phyloP scores from a whole-genome alignment of 1,140 invertebrate genomes.

The Drosophila erecta region DNA sequence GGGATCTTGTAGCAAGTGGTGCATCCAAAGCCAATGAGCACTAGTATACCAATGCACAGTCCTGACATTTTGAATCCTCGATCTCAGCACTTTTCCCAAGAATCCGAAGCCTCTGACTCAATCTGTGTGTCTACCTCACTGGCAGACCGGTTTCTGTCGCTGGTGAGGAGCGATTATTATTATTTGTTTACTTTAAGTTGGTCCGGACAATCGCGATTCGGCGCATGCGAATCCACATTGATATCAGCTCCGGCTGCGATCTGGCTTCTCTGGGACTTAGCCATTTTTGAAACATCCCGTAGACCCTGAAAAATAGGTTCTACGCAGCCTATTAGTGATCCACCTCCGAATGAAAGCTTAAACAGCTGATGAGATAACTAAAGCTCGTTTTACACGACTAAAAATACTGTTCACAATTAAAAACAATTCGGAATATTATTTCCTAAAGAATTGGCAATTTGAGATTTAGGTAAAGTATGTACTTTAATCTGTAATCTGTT shows the following conservation, averaged over 20 bases:
- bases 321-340: neutral
- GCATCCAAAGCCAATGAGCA: slow-evolving; percentile 1
- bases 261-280: slow-evolving; percentile 9
- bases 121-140: slow-evolving; percentile 21
- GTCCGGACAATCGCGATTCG: slow-evolving; percentile 16
- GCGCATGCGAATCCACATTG: slow-evolving; percentile 7
- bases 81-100: neutral
- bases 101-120: slow-evolving; percentile 41
- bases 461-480: too few species aligned
- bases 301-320: neutral
- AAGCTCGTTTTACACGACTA: slow-evolving; percentile 14
- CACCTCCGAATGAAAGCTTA: slow-evolving; percentile 1
- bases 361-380: slow-evolving; percentile 34
- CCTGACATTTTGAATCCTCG: slow-evolving; percentile 19
- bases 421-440: neutral
- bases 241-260: slow-evolving; percentile 17
- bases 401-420: neutral
- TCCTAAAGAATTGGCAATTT: too few species aligned
- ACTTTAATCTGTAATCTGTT: too few species aligned
- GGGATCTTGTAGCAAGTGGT: slow-evolving; percentile 55
- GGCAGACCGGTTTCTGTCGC: slow-evolving; percentile 12
- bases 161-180: slow-evolving; percentile 11
- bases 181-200: slow-evolving; percentile 38
- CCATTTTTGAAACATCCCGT: slow-evolving; percentile 13
- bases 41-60: slow-evolving; percentile 19